phyloP scores from a whole-genome alignment of 2,888 invertebrate species.

The Atethmia centrago region DNA sequence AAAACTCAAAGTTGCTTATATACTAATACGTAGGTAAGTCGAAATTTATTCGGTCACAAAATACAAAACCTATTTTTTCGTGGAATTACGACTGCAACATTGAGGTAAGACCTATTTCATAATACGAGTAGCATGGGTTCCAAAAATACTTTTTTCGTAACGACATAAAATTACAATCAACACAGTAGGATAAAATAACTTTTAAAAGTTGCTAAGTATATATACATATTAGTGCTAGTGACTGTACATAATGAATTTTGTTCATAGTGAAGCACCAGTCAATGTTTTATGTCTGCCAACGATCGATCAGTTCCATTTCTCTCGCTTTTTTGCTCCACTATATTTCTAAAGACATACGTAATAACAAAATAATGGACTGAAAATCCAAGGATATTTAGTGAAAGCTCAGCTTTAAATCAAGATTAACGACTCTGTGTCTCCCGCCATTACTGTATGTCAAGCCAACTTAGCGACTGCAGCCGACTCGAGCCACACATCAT shows the following conservation, averaged over 20 bases:
- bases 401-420: slow-evolving; percentile 60
- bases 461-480: slow-evolving; percentile 59
- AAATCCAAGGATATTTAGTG: slow-evolving; percentile 39
- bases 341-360: slow-evolving; percentile 10
- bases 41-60: not conserved
- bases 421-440: slow-evolving; percentile 67
- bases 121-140: no score
- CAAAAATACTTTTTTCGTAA: no score
- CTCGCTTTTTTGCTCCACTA: not conserved
- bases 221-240: no score
- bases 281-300: not conserved
- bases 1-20: not conserved
- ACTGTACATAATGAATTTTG: not conserved
- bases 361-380: slow-evolving; percentile 22
- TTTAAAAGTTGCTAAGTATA: no score
- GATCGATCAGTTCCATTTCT: not conserved
- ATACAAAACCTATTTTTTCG: no score
- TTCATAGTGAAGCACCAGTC: not conserved
- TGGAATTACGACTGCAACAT: no score
- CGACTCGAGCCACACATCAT: slow-evolving; percentile 51
- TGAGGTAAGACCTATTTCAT: no score
- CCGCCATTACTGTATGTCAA: slow-evolving; percentile 60
- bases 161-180: no score
- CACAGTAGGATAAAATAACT: no score
- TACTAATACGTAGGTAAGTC: not conserved